Evolutionary conservation across 1,140 invertebrate genomes (phyloP).

Genomic region (Drosophila tristis): DNA sequence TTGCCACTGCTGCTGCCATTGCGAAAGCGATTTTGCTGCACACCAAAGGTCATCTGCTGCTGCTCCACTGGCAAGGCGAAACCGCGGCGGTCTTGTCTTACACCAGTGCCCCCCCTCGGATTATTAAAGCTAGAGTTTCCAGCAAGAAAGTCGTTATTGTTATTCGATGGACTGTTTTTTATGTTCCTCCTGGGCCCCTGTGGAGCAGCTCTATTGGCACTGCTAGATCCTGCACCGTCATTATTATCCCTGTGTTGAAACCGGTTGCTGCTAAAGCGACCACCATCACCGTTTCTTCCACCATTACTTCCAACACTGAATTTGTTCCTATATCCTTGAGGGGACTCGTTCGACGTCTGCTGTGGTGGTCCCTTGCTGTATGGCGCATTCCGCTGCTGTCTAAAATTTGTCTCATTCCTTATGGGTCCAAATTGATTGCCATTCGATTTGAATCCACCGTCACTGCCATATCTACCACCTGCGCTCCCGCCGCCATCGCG

Average conservation of each 20-base stretch:
- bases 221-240: constrained; percentile 18
- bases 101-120: constrained; percentile 27
- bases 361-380: constrained; percentile 69
- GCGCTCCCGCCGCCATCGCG: constrained; percentile 11
- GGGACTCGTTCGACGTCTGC: constrained; percentile 42
- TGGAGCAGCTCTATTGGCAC: not conserved
- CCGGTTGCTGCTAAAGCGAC: constrained; percentile 45
- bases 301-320: constrained; percentile 34
- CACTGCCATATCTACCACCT: constrained; percentile 38
- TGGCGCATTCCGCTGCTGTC: constrained; percentile 72
- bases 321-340: constrained; percentile 55
- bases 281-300: constrained; percentile 40
- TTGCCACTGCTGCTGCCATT: constrained; percentile 51
- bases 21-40: constrained; percentile 54
- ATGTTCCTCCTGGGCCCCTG: constrained; percentile 34
- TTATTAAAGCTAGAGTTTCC: constrained; percentile 33
- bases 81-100: constrained; percentile 69
- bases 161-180: constrained; percentile 43
- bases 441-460: constrained; percentile 47
- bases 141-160: constrained; percentile 49
- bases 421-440: constrained; percentile 68
- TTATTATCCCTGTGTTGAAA: constrained; percentile 43
- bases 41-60: constrained; percentile 50
- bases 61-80: constrained; percentile 71
- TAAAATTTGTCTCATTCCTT: constrained; percentile 50